Base-by-base conservation (phyloP, 2,888 invertebrate genomes). In the Microctonus brassicae region DNA sequence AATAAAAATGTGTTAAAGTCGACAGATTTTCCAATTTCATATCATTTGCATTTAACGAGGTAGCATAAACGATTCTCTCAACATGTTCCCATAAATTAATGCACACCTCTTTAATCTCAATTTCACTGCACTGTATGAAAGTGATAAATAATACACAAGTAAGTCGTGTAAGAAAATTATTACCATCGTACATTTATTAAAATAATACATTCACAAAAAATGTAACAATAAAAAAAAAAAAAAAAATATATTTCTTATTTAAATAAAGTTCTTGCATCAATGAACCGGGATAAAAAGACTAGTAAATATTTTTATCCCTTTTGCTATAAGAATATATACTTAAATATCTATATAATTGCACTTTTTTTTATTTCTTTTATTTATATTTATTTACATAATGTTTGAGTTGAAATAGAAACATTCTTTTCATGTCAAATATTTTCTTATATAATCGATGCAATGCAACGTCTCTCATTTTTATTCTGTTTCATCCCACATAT, bases 1-100 rank as follows among this genome's bases (percentile, higher is more conserved):
- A n/a, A 1, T 7, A 20, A n/a, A 9, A 58, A 64, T 65, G 52
- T 72, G 34, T 61, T 61, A 61, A 61, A 39, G 61, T 6, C 39
- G 66, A 68, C 69, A 75, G 74, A 76, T 76, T 75, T 76, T 73
- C 73, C 74, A 75, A 78, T 76, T 55, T 75, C 73, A 70, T 72
- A 73, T 73, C 71, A 78, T 78, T 78, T 78, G 74, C 78, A 76
- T 78, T 76, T 75, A 76, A 78, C 74, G 74, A 75, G 75, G 72
- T 65, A 75, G 69, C 73, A 74, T 78, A 76, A 76, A 77, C 73
- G 69, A 71, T n/a, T n/a, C 70, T 71, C 57, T 66, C 74, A 65
- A 70, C 60, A 74, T 73, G 73, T 72, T 75, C 73, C 69, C 73
- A 73, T 75, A 73, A 77, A 76, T 76, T 72, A 77, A 73, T 66